A percentile compares a stretch with the other conserved stretches of the same genome.
These are phyloP conservation scores for Lophius americanus DNA, from an alignment of 2,797 vertebrate genomes.

Conservation along the genomic window DNA sequence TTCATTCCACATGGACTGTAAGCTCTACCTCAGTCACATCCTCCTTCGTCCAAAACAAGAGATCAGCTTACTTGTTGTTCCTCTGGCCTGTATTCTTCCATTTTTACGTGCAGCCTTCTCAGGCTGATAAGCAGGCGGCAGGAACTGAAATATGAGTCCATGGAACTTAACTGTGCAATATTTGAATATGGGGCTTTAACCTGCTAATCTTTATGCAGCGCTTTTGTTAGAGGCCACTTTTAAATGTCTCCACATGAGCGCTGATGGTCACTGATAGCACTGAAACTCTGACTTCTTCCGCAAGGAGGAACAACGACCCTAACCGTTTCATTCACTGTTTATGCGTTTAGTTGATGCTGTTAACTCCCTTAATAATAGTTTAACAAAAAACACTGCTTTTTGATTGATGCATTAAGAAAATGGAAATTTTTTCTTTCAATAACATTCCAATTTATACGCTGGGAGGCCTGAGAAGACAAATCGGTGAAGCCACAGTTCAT, in stretches of 20 bases:
- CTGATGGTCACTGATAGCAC: conserved; percentile 11
- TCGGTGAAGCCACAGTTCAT: too few relatives aligned
- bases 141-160: conserved; percentile 19
- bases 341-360: conserved; percentile 6
- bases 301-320: conserved; percentile 3
- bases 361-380: neutral
- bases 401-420: neutral
- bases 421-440: neutral
- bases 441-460: too few relatives aligned
- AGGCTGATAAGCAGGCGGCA: conserved; percentile 3
- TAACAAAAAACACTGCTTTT: neutral
- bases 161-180: conserved; percentile 8
- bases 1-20: conserved; percentile 46
- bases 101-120: neutral
- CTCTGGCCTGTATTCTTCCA: conserved; percentile 18
- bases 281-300: conserved; percentile 33
- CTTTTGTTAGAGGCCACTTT: conserved; percentile 31
- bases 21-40: conserved; percentile 48
- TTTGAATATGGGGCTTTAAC: conserved; percentile 23
- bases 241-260: conserved; percentile 7
- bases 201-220: conserved; percentile 2
- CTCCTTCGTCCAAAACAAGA: conserved; percentile 61
- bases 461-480: too few relatives aligned
- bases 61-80: conserved; percentile 58
- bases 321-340: neutral